These are phyloP conservation scores for Fistularia tabacaria DNA, from an alignment of 2,797 vertebrate species.

Conservation along the genomic window DNA sequence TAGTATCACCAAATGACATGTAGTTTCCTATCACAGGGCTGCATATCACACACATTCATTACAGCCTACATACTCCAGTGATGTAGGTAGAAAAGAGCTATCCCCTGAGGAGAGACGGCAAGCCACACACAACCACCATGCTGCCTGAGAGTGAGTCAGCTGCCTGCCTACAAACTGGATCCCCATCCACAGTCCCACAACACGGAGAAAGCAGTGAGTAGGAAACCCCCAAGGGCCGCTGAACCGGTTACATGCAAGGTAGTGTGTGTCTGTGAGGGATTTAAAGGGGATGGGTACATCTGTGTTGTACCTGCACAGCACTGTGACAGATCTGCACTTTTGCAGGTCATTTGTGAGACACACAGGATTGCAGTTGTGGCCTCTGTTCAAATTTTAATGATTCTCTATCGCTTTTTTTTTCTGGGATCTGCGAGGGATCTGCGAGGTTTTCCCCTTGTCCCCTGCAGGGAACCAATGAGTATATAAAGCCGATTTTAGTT, in stretches of 20 bases:
- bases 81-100: conserved; percentile 56
- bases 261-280: conserved; percentile 10
- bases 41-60: conserved; percentile 44
- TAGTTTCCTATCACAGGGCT: conserved; percentile 28
- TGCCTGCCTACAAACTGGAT: conserved; percentile 65
- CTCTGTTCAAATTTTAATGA: not conserved
- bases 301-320: conserved; percentile 22
- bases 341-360: conserved; percentile 10
- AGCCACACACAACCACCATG: conserved; percentile 60
- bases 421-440: not conserved
- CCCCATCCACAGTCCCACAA: conserved; percentile 51
- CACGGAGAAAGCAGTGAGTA: conserved; percentile 54
- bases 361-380: not conserved
- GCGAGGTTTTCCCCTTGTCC: not conserved
- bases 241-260: conserved; percentile 31
- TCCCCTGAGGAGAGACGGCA: conserved; percentile 62
- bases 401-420: not conserved
- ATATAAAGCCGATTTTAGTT: no score
- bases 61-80: conserved; percentile 43
- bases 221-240: conserved; percentile 43
- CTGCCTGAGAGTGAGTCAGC: conserved; percentile 67
- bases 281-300: conserved; percentile 7
- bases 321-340: conserved; percentile 6
- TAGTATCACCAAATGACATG: conserved; percentile 19
- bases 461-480: not conserved